These are phyloP conservation scores for Sebastes jordani DNA, from an alignment of 2,797 vertebrate species.

Conservation along the genomic window DNA sequence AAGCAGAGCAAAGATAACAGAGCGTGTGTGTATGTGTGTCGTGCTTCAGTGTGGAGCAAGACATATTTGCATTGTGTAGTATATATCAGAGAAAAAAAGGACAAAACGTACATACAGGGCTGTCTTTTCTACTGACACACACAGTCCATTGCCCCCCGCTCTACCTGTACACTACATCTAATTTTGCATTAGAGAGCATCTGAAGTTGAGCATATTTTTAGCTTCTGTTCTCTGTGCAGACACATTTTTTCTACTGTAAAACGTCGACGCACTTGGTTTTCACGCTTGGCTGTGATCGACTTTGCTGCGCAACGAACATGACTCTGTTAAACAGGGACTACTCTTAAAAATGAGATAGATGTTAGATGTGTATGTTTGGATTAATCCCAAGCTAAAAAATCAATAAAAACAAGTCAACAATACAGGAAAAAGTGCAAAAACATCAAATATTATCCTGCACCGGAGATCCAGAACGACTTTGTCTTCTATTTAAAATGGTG, in stretches of 20 bases:
- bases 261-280: conserved; percentile 21
- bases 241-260: conserved; percentile 17
- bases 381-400: not conserved
- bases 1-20: conserved; percentile 25
- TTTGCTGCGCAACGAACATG: conserved; percentile 21
- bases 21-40: not conserved
- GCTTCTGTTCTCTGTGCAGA: conserved; percentile 20
- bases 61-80: not conserved
- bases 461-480: not conserved
- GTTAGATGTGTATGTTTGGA: not conserved
- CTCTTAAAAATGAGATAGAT: not conserved
- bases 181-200: conserved; percentile 16
- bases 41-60: not conserved
- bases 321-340: not conserved
- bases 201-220: conserved; percentile 25
- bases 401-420: not conserved
- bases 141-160: not conserved
- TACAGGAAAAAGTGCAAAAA: not conserved
- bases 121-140: not conserved
- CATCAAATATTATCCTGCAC: not conserved
- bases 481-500: not conserved
- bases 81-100: not conserved
- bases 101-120: not conserved
- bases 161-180: not conserved
- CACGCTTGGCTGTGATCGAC: conserved; percentile 19